A percentile compares a stretch with the other conserved stretches of the same genome.
These are phyloP conservation scores for Siniperca chuatsi DNA, from an alignment of 2,113 vertebrate genomes.

Conservation along the genomic window DNA sequence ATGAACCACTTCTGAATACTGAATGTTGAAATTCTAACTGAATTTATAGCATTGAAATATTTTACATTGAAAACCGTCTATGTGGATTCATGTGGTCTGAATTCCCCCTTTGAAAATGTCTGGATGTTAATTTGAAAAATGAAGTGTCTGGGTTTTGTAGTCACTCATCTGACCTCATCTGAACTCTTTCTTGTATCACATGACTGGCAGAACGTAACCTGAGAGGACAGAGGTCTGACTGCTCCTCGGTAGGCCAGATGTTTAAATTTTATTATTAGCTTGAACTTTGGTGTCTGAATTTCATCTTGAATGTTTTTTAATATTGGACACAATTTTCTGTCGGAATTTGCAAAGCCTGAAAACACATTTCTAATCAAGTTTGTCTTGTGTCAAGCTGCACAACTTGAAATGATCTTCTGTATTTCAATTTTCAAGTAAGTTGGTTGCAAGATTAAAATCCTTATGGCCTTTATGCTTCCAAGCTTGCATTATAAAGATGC, in stretches of 20 bases:
- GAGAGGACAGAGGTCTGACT: not conserved
- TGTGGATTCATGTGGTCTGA: not conserved
- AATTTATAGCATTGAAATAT: not conserved
- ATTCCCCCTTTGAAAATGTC: not conserved
- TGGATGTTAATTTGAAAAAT: not conserved
- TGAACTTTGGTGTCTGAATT: not conserved
- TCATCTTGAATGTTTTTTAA: not conserved
- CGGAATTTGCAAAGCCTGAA: not conserved
- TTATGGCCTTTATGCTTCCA: not conserved
- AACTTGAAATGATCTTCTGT: not conserved
- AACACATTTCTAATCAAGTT: not conserved
- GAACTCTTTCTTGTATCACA: not conserved
- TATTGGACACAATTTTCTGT: not conserved
- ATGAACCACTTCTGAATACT: not conserved
- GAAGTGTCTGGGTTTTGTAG: not conserved
- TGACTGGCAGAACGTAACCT: not conserved
- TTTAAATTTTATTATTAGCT: not conserved
- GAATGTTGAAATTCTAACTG: not conserved
- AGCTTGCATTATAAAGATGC: not conserved
- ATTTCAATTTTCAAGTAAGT: not conserved
- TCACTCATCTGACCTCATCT: not conserved
- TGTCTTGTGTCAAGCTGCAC: not conserved
- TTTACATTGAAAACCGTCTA: not conserved
- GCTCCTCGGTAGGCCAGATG: not conserved
- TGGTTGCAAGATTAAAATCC: not conserved